Percentiles rank a stretch among this genome's conserved stretches.
These are phyloP conservation scores for Bombus terrestris DNA, from an alignment of 1,140 invertebrate species.

Conservation along the genomic window DNA sequence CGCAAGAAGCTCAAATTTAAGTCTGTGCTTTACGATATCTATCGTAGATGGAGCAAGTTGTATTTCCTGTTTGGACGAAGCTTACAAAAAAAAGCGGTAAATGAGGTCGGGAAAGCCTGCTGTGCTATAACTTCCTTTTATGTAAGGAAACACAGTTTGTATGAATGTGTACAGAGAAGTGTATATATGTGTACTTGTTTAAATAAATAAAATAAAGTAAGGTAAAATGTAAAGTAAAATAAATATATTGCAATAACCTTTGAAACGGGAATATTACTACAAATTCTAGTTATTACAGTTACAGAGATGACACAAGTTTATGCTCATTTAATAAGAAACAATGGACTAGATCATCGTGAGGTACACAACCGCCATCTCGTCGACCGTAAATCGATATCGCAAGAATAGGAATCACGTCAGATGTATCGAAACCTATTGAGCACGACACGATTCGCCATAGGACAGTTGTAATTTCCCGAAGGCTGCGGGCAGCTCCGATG, in stretches of 20 bases:
- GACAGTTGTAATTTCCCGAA: slow-evolving; percentile 53
- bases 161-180: neutral
- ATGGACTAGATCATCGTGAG: neutral
- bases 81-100: neutral
- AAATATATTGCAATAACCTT: neutral
- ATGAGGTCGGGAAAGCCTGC: neutral
- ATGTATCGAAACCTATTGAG: neutral
- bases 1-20: neutral
- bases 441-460: neutral
- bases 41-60: neutral
- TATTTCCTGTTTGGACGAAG: neutral
- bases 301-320: too few species aligned
- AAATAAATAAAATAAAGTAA: neutral
- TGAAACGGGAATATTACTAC: neutral
- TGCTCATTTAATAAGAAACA: neutral
- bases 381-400: neutral
- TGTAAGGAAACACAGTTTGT: too few species aligned
- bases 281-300: neutral
- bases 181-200: neutral
- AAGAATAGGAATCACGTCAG: slow-evolving; percentile 14
- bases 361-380: neutral
- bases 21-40: neutral
- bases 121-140: neutral
- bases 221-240: too few species aligned
- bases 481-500: slow-evolving; percentile 36